Base-by-base conservation (phyloP, 2,113 vertebrate genomes). In the Choloepus hoffmanni region DNA sequence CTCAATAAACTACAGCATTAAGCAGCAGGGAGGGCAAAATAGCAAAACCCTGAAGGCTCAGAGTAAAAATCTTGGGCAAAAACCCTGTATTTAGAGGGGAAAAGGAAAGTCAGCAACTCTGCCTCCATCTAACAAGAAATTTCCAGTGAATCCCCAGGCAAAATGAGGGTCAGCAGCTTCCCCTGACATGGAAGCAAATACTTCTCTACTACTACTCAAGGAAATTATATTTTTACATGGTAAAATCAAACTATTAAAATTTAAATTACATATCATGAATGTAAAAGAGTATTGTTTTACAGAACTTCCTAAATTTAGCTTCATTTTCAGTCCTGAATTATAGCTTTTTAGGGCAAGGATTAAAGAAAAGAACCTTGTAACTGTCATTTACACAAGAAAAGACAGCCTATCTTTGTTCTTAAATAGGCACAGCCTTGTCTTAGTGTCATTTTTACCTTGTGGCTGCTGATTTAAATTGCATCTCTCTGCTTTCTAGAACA, bases 271-370 rank as follows among this genome's bases (percentile, higher is more conserved):
- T 7, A 62, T 48, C 89, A 16, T 85, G 81, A 94, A 3, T 78
- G 26, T 45, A 36, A 78, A 86, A 76, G 40, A 78, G 65, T 60
- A 50, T 33, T 76, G 33, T 23, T 67, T 43, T 94, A 85, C 68
- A 95, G 70, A 43, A 12, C 89, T 19, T 86, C 88, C 82, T 95
- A 53, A 76, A 88, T 50, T 90, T 58, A 60, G 72, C 89, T 96
- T 79, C n/a, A 4, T 43, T 82, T 95, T 95, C 70, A 92, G 36
- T 33, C 67, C 36, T 93, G 92, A 97, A 95, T 95, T 62, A 96
- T 9, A 84, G 90, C 53, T n/a, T 21, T 53, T 40, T 36, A 93
- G 96, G 60, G 12, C 87, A 79, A 74, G 78, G 28, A 68, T 21
- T 90, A 53, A 86, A 77, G 86, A 11, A 11, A 24, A 72, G 82